phyloP scores from a whole-genome alignment of 2,797 vertebrate genomes.

The Pygocentrus nattereri region DNA sequence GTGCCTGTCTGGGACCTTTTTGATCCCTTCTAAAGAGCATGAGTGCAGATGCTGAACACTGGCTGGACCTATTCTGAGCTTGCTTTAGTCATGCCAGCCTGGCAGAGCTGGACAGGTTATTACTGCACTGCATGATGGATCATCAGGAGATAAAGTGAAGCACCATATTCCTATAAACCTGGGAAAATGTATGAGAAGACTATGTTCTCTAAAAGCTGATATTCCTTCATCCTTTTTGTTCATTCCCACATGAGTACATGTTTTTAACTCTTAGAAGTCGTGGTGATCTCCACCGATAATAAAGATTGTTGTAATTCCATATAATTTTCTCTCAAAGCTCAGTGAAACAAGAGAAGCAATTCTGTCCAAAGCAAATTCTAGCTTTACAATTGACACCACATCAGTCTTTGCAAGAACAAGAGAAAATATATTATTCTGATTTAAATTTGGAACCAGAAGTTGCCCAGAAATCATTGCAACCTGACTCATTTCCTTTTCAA shows the following conservation, averaged over 20 bases:
- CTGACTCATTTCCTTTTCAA: too few species aligned
- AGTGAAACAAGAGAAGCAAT: not conserved
- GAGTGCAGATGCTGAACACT: not conserved
- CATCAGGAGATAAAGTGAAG: not conserved
- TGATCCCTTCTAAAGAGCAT: not conserved
- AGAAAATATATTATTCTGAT: too few species aligned
- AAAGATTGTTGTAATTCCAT: not conserved
- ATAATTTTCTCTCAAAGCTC: not conserved
- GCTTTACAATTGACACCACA: too few species aligned
- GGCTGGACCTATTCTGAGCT: not conserved
- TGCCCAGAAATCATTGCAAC: too few species aligned
- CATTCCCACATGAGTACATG: conserved; percentile 12
- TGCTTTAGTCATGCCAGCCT: not conserved
- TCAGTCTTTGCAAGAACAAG: too few species aligned
- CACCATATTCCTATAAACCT: not conserved
- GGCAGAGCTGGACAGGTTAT: not conserved
- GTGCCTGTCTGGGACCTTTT: not conserved
- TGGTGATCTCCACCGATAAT: too few species aligned
- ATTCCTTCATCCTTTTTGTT: not conserved
- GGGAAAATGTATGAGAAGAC: not conserved
- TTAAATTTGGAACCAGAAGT: too few species aligned
- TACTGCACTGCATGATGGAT: not conserved
- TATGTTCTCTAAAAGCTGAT: not conserved
- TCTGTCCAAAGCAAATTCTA: not conserved
- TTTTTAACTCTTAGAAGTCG: too few species aligned